Base-by-base conservation (phyloP, 1,140 invertebrate genomes). In the Ceratitis capitata region DNA sequence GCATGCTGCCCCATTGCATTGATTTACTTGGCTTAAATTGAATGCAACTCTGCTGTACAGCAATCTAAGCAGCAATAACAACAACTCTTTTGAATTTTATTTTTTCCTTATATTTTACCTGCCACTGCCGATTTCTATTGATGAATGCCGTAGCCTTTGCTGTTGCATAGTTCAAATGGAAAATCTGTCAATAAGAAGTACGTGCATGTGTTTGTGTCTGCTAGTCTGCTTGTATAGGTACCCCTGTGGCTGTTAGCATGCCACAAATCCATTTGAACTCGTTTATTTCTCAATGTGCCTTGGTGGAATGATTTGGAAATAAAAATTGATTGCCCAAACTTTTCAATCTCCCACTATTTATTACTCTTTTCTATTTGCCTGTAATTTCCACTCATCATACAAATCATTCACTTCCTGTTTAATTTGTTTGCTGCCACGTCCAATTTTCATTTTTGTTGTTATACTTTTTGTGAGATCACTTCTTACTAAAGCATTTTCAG, bases 281-380 rank as follows among this genome's bases (percentile, higher is more conserved):
- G n/a, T 42, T 78, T n/a, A 78, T 45, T 39, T 45, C 39, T 6
- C 42, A 78, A 78, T 45, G 35, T 78, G 39, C n/a, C 10, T 12
- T 16, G 29, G 23, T 35, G 19, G 32, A 23, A 78, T 35, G 35
- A 39, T 7, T 69, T 19, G 19, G 32, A 69, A 35, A 78, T 45
- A 78, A 78, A 78, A 78, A 78, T 45, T 78, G 35, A 26, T 78
- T 78, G 14, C 39, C n/a, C 23, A n/a, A 32, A 35, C n/a, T n/a
- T n/a, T n/a, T n/a, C n/a, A n/a, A n/a, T n/a, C n/a, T n/a, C n/a
- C n/a, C n/a, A n/a, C n/a, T n/a, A n/a, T n/a, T n/a, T n/a, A n/a
- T n/a, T n/a, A 64, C n/a, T 16, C 69, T 56, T 56, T 45, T n/a
- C 39, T 78, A 78, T 78, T 78, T 78, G 69, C 69, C n/a, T 78